Evolutionary conservation across 1,140 invertebrate species (phyloP).

Genomic region (Aplysia californica): DNA sequence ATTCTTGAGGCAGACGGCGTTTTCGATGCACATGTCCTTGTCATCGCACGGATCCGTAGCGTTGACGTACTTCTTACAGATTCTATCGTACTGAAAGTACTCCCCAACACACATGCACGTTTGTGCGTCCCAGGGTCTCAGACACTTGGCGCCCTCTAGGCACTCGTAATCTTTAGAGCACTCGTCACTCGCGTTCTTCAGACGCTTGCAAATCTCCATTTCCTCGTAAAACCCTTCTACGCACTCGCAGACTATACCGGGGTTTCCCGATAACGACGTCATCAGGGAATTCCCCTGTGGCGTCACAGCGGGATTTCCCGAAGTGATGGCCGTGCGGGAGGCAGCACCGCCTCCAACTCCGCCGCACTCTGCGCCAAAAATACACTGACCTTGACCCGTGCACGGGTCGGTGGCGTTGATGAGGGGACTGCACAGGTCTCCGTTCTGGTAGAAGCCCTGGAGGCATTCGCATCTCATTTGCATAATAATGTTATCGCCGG

Average conservation of each 20-base stretch:
- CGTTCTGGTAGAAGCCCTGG: constrained; percentile 14
- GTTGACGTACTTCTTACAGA: constrained; percentile 17
- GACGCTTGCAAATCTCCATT: not conserved
- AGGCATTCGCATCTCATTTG: constrained; percentile 5
- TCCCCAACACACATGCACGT: constrained; percentile 19
- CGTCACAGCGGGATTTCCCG: too few relatives aligned
- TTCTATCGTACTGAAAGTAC: constrained; percentile 19
- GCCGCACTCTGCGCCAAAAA: not conserved
- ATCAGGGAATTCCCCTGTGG: too few relatives aligned
- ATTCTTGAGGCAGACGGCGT: not conserved
- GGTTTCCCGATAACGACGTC: too few relatives aligned
- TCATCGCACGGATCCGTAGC: not conserved
- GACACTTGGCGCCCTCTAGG: constrained; percentile 11
- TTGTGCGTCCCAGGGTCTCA: not conserved
- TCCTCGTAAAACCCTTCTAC: not conserved
- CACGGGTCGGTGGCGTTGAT: constrained; percentile 22
- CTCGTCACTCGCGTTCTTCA: constrained; percentile 12
- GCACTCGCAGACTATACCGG: not conserved
- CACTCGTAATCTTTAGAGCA: not conserved
- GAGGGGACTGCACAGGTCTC: constrained; percentile 7
- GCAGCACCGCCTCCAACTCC: too few relatives aligned
- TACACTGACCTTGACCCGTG: not conserved
- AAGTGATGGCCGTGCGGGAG: not conserved
- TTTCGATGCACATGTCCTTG: constrained; percentile 9
- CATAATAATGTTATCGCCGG: not conserved